These are phyloP conservation scores for Torymus aiolomorphi DNA, from an alignment of 2,888 invertebrate genomes.

Conservation along the genomic window DNA sequence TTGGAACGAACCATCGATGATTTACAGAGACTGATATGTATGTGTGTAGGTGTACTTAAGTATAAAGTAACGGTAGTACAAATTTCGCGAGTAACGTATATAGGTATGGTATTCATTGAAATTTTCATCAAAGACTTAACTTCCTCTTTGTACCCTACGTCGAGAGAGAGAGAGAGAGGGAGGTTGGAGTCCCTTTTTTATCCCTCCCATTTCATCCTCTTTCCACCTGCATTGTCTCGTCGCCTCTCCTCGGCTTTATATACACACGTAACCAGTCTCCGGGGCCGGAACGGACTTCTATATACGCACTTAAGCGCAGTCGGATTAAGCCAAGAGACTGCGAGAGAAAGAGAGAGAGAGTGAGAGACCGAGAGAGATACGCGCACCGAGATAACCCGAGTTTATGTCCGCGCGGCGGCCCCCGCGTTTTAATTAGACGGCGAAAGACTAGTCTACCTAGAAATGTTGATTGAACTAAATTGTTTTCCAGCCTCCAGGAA, in stretches of 20 bases:
- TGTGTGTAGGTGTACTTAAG: background rate
- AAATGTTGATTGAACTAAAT: slow-evolving; percentile 76
- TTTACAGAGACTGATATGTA: no score
- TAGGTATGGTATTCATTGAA: no score
- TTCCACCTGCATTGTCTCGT: slow-evolving; percentile 18
- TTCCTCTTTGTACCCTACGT: no score
- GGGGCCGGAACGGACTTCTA: slow-evolving; percentile 44
- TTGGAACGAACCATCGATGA: no score
- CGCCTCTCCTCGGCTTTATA: background rate
- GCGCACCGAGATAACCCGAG: slow-evolving; percentile 71
- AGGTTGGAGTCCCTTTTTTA: slow-evolving; percentile 14
- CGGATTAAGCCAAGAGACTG: slow-evolving; percentile 44
- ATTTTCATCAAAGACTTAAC: no score
- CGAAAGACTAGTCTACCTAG: slow-evolving; percentile 64
- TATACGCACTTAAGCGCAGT: slow-evolving; percentile 53
- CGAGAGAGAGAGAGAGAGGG: no score
- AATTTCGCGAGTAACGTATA: background rate
- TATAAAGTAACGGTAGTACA: background rate
- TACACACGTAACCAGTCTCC: slow-evolving; percentile 16
- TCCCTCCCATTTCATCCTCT: slow-evolving; percentile 1
- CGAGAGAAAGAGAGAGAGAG: slow-evolving; percentile 3
- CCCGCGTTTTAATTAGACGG: slow-evolving; percentile 74
- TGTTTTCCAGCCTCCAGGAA: slow-evolving; percentile 68
- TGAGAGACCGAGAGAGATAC: slow-evolving; percentile 62
- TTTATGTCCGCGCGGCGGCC: slow-evolving; percentile 70